phyloP scores from a whole-genome alignment of 2,797 vertebrate genomes.

The Karalla daura region DNA sequence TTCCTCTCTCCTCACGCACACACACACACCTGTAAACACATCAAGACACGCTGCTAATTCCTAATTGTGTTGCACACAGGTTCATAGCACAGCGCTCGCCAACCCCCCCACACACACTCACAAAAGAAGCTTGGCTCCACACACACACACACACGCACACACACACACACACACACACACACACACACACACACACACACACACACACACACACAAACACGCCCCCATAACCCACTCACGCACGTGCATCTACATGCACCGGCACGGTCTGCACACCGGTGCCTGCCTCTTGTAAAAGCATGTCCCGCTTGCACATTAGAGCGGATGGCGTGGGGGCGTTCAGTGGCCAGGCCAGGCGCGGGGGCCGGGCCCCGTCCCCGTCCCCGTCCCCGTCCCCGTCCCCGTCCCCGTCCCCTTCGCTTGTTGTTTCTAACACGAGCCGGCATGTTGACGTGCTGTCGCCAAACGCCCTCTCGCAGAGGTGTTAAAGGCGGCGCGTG shows the following conservation, averaged over 20 bases:
- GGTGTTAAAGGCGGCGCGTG: constrained; percentile 7
- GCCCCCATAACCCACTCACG: constrained; percentile 13
- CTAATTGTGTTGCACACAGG: constrained; percentile 15
- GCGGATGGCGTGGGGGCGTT: constrained; percentile 4
- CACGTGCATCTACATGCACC: constrained; percentile 20
- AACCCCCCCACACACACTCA: not conserved
- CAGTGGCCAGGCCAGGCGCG: too few relatives aligned
- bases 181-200: too few relatives aligned
- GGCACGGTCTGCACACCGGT: constrained; percentile 29
- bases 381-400: too few relatives aligned
- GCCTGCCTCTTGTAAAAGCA: constrained; percentile 52
- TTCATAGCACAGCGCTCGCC: constrained; percentile 34
- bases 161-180: constrained; percentile 19
- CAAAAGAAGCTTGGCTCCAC: constrained; percentile 32
- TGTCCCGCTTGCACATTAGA: constrained; percentile 29
- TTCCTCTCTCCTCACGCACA: not conserved
- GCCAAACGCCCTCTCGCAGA: not conserved
- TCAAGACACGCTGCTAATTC: constrained; percentile 7
- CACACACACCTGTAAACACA: constrained; percentile 33
- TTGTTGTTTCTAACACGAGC: constrained; percentile 10
- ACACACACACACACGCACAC: constrained; percentile 18
- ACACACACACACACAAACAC: too few relatives aligned
- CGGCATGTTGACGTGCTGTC: not conserved
- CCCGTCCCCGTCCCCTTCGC: not conserved
- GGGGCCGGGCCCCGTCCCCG: too few relatives aligned